A percentile compares a stretch with the other conserved stretches of the same genome.
phyloP scores from a whole-genome alignment of 2,113 vertebrate species.

The Corvus moneduloides region DNA sequence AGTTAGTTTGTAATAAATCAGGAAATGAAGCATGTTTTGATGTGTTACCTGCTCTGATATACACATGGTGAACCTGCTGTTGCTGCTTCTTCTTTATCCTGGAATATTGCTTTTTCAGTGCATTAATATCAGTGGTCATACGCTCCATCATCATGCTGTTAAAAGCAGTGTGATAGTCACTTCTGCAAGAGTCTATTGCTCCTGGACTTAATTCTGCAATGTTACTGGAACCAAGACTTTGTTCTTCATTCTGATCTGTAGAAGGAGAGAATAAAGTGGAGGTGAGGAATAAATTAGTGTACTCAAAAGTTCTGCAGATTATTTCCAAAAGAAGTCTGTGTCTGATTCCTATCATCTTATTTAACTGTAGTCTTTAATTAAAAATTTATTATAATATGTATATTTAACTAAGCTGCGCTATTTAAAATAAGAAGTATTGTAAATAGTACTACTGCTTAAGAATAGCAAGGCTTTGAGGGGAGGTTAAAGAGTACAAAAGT shows the following conservation, averaged over 20 bases:
- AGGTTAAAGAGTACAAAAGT: neutral
- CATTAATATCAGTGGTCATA: slow-evolving; percentile 95
- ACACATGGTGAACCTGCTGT: slow-evolving; percentile 91
- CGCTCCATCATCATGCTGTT: slow-evolving; percentile 99
- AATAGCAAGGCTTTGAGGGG: neutral
- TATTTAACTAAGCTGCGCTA: neutral
- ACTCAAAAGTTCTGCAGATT: neutral
- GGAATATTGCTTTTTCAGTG: slow-evolving; percentile 91
- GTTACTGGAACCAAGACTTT: slow-evolving; percentile 79
- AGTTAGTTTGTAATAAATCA: neutral
- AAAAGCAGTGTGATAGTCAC: slow-evolving; percentile 90
- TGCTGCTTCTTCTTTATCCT: slow-evolving; percentile 94
- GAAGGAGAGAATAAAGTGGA: neutral
- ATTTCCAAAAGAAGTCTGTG: neutral
- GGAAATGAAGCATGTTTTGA: neutral
- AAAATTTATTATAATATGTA: neutral
- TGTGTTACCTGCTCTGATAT: slow-evolving; percentile 88
- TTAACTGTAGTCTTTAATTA: neutral
- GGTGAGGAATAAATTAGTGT: neutral
- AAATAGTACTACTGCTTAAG: neutral
- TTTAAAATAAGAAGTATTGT: neutral
- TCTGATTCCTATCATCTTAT: neutral
- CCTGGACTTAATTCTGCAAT: slow-evolving; percentile 94
- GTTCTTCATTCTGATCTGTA: slow-evolving; percentile 83
- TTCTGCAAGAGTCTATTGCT: slow-evolving; percentile 86